phyloP scores from a whole-genome alignment of 2,797 vertebrate genomes.

The Pygocentrus nattereri region DNA sequence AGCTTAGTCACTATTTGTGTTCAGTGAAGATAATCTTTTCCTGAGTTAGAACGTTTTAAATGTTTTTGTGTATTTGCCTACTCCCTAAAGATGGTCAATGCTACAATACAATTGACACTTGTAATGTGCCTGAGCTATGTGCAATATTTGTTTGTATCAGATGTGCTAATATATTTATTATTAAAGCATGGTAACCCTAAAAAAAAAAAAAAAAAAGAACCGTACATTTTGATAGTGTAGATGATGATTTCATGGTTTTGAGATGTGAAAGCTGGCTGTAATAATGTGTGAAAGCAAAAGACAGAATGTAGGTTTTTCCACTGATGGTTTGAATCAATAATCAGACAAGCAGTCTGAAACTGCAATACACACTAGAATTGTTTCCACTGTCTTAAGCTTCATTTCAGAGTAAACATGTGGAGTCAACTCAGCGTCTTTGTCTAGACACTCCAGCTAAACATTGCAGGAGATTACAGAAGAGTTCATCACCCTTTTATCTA shows the following conservation, averaged over 20 bases:
- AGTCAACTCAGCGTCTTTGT: neutral
- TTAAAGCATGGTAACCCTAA: conserved; percentile 84
- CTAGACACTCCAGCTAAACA: neutral
- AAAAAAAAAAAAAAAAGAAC: no score
- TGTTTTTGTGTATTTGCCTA: conserved; percentile 67
- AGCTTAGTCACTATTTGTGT: conserved; percentile 75
- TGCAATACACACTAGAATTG: neutral
- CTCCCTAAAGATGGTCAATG: conserved; percentile 67
- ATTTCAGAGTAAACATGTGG: conserved; percentile 2
- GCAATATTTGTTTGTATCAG: conserved; percentile 80
- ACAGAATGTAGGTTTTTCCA: neutral
- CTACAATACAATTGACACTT: conserved; percentile 73
- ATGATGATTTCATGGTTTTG: neutral
- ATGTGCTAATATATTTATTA: conserved; percentile 79
- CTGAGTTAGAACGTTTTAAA: conserved; percentile 71
- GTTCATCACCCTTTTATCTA: neutral
- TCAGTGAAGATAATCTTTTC: conserved; percentile 64
- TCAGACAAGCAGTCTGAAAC: no score
- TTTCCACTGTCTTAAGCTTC: neutral
- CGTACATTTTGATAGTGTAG: neutral
- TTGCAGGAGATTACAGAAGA: neutral
- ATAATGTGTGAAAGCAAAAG: no score
- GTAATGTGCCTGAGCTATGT: conserved; percentile 83
- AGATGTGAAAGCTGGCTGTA: neutral
- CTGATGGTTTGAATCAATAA: neutral